These are phyloP conservation scores for Monochamus alternatus DNA, from an alignment of 2,888 invertebrate species.

Conservation along the genomic window DNA sequence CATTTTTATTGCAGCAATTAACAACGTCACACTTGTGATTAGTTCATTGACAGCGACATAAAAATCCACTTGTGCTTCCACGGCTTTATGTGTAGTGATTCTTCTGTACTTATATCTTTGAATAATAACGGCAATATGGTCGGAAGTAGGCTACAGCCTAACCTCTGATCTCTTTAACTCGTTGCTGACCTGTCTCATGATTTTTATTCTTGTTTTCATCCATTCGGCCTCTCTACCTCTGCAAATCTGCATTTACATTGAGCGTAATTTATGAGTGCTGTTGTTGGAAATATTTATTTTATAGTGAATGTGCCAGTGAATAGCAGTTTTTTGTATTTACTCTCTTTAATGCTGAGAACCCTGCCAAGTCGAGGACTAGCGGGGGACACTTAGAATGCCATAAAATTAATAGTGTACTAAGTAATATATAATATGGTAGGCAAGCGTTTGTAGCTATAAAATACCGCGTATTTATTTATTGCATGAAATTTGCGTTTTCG, in stretches of 20 bases:
- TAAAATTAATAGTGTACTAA: conserved; percentile 29
- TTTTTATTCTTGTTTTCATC: conserved; percentile 25
- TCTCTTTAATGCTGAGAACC: conserved; percentile 17
- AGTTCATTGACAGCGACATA: conserved; percentile 17
- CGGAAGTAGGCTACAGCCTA: conserved; percentile 32
- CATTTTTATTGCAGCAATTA: conserved; percentile 18
- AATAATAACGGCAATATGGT: conserved; percentile 32
- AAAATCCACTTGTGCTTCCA: conserved; percentile 30
- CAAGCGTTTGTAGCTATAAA: conserved; percentile 10
- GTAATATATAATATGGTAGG: conserved; percentile 17
- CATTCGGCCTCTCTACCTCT: conserved; percentile 19
- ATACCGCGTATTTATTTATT: conserved; percentile 16
- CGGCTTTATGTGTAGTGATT: conserved; percentile 22
- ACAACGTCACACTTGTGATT: conserved; percentile 15
- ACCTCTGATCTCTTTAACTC: conserved; percentile 30
- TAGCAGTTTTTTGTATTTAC: conserved; percentile 19
- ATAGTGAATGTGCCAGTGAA: conserved; percentile 20
- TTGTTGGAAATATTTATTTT: conserved; percentile 31
- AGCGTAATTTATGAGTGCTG: conserved; percentile 25
- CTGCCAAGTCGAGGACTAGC: conserved; percentile 13
- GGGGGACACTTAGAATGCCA: conserved; percentile 20
- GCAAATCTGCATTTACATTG: conserved; percentile 21
- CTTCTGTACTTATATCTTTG: conserved; percentile 27
- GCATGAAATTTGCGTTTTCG: background rate
- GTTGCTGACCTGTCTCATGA: conserved; percentile 33